A percentile compares a stretch with the other conserved stretches of the same genome.
Conservation (phyloP, 2,888 invertebrate genomes). For the Drosophila pseudotakahashii region DNA sequence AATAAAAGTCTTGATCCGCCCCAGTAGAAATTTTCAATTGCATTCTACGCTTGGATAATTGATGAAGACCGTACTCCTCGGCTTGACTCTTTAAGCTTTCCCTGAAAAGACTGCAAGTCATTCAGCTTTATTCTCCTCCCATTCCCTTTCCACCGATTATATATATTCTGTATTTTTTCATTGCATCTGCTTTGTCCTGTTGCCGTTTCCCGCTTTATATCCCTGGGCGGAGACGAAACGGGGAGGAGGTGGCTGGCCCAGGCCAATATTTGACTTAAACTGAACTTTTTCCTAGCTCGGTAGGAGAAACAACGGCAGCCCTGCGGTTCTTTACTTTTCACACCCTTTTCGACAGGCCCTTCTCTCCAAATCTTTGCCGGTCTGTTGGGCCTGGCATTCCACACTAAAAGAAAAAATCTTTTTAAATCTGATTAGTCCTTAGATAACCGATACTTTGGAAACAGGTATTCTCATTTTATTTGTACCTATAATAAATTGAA, state of each 20-base stretch:
- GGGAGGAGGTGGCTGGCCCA: background rate
- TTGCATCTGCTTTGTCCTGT: conserved; percentile 24
- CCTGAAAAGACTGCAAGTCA: conserved; percentile 17
- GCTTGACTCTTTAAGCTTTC: conserved; percentile 22
- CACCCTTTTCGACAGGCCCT: conserved; percentile 13
- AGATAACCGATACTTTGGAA: too few species aligned
- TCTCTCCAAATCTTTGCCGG: background rate
- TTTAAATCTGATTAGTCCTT: too few species aligned
- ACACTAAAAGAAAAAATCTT: background rate
- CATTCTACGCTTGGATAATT: conserved; percentile 28
- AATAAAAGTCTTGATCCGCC: conserved; percentile 40
- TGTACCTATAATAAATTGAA: too few species aligned
- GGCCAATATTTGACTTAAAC: conserved; percentile 70
- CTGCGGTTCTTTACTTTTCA: conserved; percentile 39
- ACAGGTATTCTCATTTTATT: too few species aligned
- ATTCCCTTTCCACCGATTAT: background rate
- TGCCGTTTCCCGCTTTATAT: conserved; percentile 11
- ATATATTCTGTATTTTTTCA: conserved; percentile 11
- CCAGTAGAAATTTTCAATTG: conserved; percentile 30
- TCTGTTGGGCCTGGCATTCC: conserved; percentile 22
- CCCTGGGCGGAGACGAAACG: conserved; percentile 4
- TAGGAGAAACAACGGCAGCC: conserved; percentile 15
- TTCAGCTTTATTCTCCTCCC: conserved; percentile 13
- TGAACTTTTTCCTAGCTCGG: conserved; percentile 56
- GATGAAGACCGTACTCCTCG: conserved; percentile 13